Percentiles rank a stretch among this genome's conserved stretches.
Evolutionary conservation across 2,113 vertebrate genomes (phyloP).

Genomic region (Psophia crepitans): DNA sequence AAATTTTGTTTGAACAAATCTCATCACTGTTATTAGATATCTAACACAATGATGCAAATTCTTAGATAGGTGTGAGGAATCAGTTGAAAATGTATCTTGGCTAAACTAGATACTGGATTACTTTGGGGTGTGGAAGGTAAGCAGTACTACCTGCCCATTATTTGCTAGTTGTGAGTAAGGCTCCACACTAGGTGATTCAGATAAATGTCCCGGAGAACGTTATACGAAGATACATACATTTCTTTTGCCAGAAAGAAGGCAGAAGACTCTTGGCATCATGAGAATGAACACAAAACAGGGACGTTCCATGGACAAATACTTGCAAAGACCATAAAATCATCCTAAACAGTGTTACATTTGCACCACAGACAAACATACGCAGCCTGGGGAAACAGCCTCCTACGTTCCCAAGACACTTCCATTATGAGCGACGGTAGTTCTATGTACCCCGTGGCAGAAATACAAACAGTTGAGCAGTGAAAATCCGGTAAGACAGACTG

Average conservation of each 20-base stretch:
- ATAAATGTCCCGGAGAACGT: neutral
- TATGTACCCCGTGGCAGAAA: neutral
- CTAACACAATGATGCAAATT: neutral
- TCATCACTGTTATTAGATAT: neutral
- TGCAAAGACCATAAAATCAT: neutral
- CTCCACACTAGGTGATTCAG: neutral
- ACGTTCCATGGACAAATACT: neutral
- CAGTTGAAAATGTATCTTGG: neutral
- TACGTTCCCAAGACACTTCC: neutral
- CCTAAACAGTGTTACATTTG: neutral
- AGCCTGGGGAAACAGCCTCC: neutral
- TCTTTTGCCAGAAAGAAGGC: neutral
- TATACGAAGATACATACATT: neutral
- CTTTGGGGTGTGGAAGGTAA: neutral
- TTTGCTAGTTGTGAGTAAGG: neutral
- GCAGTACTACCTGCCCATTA: neutral
- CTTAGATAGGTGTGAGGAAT: neutral
- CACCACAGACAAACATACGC: accelerated
- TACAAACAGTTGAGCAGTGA: neutral
- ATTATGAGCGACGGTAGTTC: neutral
- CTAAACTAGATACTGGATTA: neutral
- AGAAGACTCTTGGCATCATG: neutral
- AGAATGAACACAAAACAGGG: neutral
- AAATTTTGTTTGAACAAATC: neutral
- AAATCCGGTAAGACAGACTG: neutral